Conservation (phyloP, 2,113 vertebrate genomes). For the Jaculus jaculus region DNA sequence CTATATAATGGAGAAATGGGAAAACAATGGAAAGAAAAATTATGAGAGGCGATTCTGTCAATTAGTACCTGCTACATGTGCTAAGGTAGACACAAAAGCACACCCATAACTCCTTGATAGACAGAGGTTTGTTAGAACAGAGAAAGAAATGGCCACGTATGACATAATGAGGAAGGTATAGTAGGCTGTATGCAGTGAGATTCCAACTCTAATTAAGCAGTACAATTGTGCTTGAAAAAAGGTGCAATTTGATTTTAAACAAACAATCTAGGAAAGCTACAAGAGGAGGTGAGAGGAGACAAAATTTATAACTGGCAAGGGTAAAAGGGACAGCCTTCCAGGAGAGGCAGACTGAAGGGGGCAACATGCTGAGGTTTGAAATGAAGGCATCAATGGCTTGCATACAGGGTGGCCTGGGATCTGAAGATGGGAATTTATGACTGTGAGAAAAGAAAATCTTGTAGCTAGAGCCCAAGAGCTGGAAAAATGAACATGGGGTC, state of each 20-base stretch:
- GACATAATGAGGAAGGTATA: not conserved
- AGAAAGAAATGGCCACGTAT: not conserved
- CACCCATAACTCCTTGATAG: not conserved
- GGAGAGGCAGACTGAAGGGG: not conserved
- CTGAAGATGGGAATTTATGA: not conserved
- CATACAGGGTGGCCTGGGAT: not conserved
- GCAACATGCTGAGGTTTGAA: not conserved
- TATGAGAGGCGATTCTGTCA: not conserved
- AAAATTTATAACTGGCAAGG: not conserved
- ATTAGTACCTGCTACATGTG: not conserved
- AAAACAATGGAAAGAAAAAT: not conserved
- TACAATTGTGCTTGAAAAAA: not conserved
- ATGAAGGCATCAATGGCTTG: not conserved
- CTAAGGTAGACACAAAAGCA: not conserved
- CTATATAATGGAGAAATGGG: not conserved
- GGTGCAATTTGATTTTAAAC: not conserved
- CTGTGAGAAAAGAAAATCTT: not conserved
- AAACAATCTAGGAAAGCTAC: not conserved
- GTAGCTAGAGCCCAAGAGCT: not conserved
- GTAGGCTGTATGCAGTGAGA: not conserved
- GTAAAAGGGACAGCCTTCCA: not conserved
- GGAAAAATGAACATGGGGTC: not conserved
- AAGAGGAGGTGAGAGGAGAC: not conserved
- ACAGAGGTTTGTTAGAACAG: constrained; percentile 1
- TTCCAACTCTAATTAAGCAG: not conserved